Evolutionary conservation across 1,140 invertebrate genomes (phyloP).

Genomic region (Copidosoma floridanum): DNA sequence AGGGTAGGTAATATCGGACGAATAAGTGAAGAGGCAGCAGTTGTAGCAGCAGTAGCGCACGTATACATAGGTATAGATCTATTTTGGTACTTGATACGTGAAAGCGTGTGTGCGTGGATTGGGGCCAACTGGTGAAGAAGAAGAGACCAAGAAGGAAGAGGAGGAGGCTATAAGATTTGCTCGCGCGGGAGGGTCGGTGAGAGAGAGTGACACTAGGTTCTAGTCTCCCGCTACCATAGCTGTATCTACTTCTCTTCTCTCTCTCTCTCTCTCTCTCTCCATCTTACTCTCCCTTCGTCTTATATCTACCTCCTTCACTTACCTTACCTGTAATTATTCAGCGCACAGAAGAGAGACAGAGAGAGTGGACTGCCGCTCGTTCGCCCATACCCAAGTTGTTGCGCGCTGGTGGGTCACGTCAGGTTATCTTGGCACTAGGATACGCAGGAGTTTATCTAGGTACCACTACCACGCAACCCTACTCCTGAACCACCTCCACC

Average conservation of each 20-base stretch:
- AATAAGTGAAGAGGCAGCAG: neutral
- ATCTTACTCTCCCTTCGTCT: neutral
- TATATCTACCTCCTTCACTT: slow-evolving; percentile 21
- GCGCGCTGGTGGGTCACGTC: slow-evolving; percentile 45
- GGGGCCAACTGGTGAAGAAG: slow-evolving; percentile 25
- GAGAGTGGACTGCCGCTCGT: slow-evolving; percentile 40
- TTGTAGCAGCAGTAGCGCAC: slow-evolving; percentile 24
- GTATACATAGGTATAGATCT: too few species aligned
- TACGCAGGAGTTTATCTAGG: slow-evolving; percentile 40
- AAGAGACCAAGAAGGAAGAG: too few species aligned
- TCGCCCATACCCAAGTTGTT: too few species aligned
- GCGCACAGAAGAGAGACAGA: too few species aligned
- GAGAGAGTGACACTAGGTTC: slow-evolving; percentile 39
- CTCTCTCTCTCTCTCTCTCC: neutral
- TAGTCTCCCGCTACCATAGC: slow-evolving; percentile 39
- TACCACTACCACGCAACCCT: slow-evolving; percentile 43
- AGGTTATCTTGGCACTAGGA: slow-evolving; percentile 55
- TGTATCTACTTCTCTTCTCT: slow-evolving; percentile 1
- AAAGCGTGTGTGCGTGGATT: slow-evolving; percentile 26
- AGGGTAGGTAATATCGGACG: too few species aligned
- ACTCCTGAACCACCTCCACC: slow-evolving; percentile 30
- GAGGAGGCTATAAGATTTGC: slow-evolving; percentile 34
- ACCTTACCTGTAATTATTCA: slow-evolving; percentile 55
- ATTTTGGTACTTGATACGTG: too few species aligned
- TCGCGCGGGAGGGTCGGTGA: slow-evolving; percentile 41